Evolutionary conservation across 2,888 invertebrate species (phyloP).

Genomic region (Eupelmus urozonus): DNA sequence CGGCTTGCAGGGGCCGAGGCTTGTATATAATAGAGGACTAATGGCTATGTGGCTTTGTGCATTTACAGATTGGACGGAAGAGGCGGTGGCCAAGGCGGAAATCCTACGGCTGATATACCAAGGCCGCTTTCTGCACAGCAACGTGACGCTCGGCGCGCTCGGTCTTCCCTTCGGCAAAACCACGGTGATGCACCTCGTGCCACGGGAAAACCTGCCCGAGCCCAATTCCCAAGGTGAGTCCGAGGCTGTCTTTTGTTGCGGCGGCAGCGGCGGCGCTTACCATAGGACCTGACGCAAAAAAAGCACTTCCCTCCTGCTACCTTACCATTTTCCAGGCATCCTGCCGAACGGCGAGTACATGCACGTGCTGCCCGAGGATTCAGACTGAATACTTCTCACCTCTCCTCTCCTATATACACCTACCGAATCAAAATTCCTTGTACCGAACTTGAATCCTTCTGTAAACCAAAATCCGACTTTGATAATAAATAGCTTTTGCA

Average conservation of each 20-base stretch:
- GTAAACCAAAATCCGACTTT: background rate
- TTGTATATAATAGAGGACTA: background rate
- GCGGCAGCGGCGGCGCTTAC: no score
- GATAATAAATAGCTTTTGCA: background rate
- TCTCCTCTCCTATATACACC: slow-evolving; percentile 12
- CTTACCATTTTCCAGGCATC: slow-evolving; percentile 66
- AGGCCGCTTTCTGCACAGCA: slow-evolving; percentile 99
- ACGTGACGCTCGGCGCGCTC: slow-evolving; percentile 98
- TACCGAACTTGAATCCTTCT: no score
- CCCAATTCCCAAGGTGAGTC: slow-evolving; percentile 95
- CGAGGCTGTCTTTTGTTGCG: background rate
- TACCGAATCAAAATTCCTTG: background rate
- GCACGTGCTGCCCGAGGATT: slow-evolving; percentile 63
- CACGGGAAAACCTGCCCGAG: slow-evolving; percentile 99
- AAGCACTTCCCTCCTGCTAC: no score
- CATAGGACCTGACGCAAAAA: no score
- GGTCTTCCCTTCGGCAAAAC: slow-evolving; percentile 98
- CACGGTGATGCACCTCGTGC: slow-evolving; percentile 99
- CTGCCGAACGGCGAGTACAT: slow-evolving; percentile 73
- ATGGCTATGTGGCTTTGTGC: background rate
- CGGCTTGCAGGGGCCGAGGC: no score
- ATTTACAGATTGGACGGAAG: slow-evolving; percentile 94
- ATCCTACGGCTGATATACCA: slow-evolving; percentile 99
- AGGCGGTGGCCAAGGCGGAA: slow-evolving; percentile 96
- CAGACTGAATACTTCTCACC: background rate